Conservation (phyloP, 2,113 vertebrate genomes). For the Myotis lucifugus region DNA sequence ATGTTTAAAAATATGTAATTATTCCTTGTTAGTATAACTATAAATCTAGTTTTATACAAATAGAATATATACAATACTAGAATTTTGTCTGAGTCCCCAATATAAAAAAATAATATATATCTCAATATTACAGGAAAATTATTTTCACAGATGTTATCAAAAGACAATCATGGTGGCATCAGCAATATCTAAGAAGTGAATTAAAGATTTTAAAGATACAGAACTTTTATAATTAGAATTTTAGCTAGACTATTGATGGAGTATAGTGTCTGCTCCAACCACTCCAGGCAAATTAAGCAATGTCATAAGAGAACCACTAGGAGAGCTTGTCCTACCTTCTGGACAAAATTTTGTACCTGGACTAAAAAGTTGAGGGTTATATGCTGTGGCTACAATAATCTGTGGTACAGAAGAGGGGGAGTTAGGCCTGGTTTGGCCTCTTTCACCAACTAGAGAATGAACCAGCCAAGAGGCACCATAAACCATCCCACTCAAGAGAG, state of each 20-base stretch:
- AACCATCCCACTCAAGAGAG: background rate
- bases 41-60: background rate
- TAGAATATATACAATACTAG: background rate
- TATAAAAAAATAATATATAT: background rate
- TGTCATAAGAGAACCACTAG: background rate
- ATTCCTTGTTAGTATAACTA: background rate
- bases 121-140: background rate
- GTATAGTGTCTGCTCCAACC: background rate
- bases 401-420: background rate
- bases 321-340: background rate
- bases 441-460: background rate
- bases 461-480: background rate
- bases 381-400: background rate
- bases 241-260: background rate
- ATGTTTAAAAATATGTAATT: background rate
- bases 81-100: background rate
- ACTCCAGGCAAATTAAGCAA: background rate
- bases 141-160: background rate
- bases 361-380: background rate
- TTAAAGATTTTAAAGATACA: background rate
- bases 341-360: background rate
- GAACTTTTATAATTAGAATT: background rate
- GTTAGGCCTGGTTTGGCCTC: background rate
- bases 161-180: background rate
- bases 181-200: background rate